phyloP scores from a whole-genome alignment of 2,888 invertebrate species.

The Labia minor region DNA sequence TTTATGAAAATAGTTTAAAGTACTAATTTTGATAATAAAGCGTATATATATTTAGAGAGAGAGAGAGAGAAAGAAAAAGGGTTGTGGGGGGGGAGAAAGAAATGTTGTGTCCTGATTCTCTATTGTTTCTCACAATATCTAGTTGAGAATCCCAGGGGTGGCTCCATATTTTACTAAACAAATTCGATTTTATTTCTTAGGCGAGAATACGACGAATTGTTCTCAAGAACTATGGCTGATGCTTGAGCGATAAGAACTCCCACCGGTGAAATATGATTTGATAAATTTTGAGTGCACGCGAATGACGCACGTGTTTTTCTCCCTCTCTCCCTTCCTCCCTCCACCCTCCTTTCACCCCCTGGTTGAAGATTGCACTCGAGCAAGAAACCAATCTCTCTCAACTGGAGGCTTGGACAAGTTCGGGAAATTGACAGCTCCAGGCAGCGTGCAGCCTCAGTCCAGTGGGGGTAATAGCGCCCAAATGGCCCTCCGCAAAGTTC shows the following conservation, averaged over 20 bases:
- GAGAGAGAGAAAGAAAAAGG: too few relatives aligned
- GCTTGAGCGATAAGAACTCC: constrained; percentile 13
- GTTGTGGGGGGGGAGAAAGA: too few relatives aligned
- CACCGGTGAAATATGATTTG: neutral
- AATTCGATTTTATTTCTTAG: neutral
- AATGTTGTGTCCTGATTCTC: too few relatives aligned
- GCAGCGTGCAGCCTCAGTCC: neutral
- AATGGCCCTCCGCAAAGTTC: constrained; percentile 4
- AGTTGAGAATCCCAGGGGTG: too few relatives aligned
- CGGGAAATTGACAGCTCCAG: constrained; percentile 7
- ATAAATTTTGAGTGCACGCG: constrained; percentile 8
- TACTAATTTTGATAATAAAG: too few relatives aligned
- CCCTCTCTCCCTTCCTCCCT: too few relatives aligned
- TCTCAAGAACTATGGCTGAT: neutral
- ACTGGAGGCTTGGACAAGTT: constrained; percentile 8
- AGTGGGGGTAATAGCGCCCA: neutral
- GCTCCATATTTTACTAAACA: too few relatives aligned
- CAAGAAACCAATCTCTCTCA: neutral
- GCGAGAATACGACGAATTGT: neutral
- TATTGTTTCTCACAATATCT: too few relatives aligned
- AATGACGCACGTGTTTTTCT: neutral
- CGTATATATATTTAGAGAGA: too few relatives aligned
- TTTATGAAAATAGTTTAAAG: too few relatives aligned
- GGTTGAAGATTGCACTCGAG: neutral
- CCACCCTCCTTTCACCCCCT: too few relatives aligned